Evolutionary conservation across 53 echinoderm and acorn worm genomes (phyloP), one percentile per base, ranked within the genome.

Genomic region (Antedon mediterranea): DNA sequence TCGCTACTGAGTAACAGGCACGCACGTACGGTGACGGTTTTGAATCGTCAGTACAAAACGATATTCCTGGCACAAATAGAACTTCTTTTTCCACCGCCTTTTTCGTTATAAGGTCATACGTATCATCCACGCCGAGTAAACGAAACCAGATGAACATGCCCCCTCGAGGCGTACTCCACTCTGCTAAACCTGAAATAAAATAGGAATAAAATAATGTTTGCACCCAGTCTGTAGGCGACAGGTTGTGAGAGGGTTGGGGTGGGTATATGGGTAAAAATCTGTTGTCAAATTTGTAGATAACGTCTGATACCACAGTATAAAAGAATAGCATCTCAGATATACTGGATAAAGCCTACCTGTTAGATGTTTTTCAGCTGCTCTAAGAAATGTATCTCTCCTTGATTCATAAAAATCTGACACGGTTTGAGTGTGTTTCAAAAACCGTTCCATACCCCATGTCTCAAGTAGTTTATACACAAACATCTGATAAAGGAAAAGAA

Each of bases 131-230:
- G 30, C 88, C 92, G 0, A 88, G 82, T 34, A 97, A 92, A 34
- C 90, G 86, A 32, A 97, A 79, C 97, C 97, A 97, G 13, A 92
- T 77, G 74, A 97, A 97, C 85, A 90, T 79, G 28, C 90, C 90
- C 7, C 87, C 87, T 23, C 76, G 77, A 11, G 90, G 90, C 33
- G 34, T 78, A 30, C 79, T 72, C 90, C 90, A 90, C 28, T 87
- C 84, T 28, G 90, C 90, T 14, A 87, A 57, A 15, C 90, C 90
- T 97, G 85, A 18, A 57, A 57, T 11, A 8, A 37, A 2, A 57
- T 57, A 57, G 18, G 57, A 57, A 57, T 3, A 34, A 32, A 9
- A 37, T 37, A n/a, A n/a, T n/a, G n/a, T n/a, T n/a, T n/a, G n/a
- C n/a, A n/a, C n/a, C n/a, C n/a, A n/a, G n/a, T n/a, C n/a, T n/a